Percentiles rank a stretch among this genome's conserved stretches.
These are phyloP conservation scores for Scytalopus superciliaris DNA, from an alignment of 2,113 vertebrate genomes.

Conservation along the genomic window DNA sequence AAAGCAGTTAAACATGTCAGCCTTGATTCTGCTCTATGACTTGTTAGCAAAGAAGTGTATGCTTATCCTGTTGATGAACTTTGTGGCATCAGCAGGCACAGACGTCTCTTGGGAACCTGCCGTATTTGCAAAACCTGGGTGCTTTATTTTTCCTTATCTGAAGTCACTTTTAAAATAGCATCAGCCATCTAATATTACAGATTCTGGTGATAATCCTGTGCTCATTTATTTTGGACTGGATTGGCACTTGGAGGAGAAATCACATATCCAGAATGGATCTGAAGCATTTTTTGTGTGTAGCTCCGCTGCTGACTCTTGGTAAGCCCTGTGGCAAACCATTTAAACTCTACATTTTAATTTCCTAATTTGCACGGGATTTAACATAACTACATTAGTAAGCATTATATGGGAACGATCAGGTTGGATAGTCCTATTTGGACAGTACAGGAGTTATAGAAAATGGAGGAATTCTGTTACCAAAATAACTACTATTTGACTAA, in stretches of 20 bases:
- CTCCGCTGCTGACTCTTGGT: neutral
- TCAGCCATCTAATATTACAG: neutral
- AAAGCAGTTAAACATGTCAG: slow-evolving; percentile 42
- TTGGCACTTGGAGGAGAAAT: neutral
- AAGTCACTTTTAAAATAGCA: neutral
- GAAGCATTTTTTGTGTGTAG: neutral
- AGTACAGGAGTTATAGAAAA: neutral
- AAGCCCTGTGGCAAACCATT: neutral
- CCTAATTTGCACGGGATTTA: neutral
- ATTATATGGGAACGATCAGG: neutral
- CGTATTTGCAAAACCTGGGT: neutral
- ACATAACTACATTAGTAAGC: neutral
- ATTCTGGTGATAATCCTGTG: neutral
- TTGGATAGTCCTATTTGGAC: neutral
- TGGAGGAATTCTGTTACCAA: neutral
- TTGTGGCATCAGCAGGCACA: neutral
- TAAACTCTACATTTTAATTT: neutral
- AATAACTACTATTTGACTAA: neutral
- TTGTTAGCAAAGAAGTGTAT: slow-evolving; percentile 10
- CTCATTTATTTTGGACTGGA: neutral
- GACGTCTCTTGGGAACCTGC: neutral
- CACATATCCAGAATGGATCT: neutral
- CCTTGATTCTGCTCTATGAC: slow-evolving; percentile 21
- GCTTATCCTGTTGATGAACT: neutral
- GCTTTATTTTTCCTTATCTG: neutral